Evolutionary conservation across 1,140 invertebrate species (phyloP), one percentile per base, ranked within the genome.

Genomic region (Chlorops oryzae): DNA sequence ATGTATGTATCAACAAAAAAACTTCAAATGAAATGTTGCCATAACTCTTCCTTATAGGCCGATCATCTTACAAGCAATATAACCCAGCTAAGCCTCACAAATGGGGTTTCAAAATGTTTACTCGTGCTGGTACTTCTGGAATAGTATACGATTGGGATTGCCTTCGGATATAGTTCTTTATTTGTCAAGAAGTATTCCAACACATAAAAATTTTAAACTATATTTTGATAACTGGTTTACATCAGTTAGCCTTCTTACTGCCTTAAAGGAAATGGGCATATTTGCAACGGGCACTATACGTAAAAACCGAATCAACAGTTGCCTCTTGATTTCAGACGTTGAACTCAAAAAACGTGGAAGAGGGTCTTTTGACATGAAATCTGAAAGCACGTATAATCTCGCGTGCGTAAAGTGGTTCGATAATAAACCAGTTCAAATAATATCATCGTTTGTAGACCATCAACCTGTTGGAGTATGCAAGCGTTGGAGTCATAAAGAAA

Each of bases 51-150:
- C 6, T 32, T 32, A n/a, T 13, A 32, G 27, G 27, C n/a, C 27
- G 27, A 32, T 32, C 27, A n/a, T 32, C 27, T 9, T 32, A 9
- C n/a, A 41, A 13, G 39, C 18, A 41, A 21, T 21, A 41, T 21
- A 41, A 28, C n/a, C 27, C 27, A 32, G 65, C 58, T 59, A 50
- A 50, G 37, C 46, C 37, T 42, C 28, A 46, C 28, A 46, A 46
- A 25, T 46, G 27, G 43, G 43, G 43, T 34, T 27, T 41, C 39
- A 41, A 41, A 41, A 21, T 20, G 39, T 51, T 51, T 41, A 44
- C 50, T 15, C 40, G 44, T 38, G 50, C 44, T 52, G 50, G 37
- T 28, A 23, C 43, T 39, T 47, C 50, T 47, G 50, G 43, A 17
- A 32, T 52, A 27, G 35, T 52, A 24, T 43, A 45, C 25, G 22